Conservation (phyloP, 2,888 invertebrate species). For the Ophioninae sp. region DNA sequence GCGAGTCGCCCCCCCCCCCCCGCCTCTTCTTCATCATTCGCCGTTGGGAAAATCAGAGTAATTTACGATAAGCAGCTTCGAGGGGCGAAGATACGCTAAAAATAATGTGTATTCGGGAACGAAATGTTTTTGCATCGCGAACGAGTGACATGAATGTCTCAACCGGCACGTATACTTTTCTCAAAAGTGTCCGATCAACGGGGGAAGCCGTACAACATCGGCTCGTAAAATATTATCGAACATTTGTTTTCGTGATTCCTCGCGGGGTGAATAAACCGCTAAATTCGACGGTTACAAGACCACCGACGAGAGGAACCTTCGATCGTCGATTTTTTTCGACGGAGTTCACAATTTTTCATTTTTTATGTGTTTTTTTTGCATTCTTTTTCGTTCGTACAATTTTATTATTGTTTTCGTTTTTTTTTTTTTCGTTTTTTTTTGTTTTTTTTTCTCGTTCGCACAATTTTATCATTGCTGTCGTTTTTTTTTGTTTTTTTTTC, state of each 20-base stretch:
- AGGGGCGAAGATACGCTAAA: conserved; percentile 13
- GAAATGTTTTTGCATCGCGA: conserved; percentile 31
- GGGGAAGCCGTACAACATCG: too few relatives aligned
- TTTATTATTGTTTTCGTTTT: too few relatives aligned
- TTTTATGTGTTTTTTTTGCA: neutral
- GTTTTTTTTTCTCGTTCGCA: too few relatives aligned
- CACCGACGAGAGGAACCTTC: neutral
- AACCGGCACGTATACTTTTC: neutral
- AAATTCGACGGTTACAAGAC: neutral
- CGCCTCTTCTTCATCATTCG: too few relatives aligned
- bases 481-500: too few relatives aligned
- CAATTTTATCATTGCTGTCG: too few relatives aligned
- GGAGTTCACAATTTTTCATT: neutral
- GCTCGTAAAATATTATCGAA: neutral
- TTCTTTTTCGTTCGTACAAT: neutral
- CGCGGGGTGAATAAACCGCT: neutral
- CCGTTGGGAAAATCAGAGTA: conserved; percentile 38
- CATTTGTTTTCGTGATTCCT: neutral
- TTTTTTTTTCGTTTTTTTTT: too few relatives aligned
- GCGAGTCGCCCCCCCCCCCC: too few relatives aligned
- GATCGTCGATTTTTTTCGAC: neutral
- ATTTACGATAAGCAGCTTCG: conserved; percentile 18
- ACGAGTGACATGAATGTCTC: conserved; percentile 2
- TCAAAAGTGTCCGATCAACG: too few relatives aligned
- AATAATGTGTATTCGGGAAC: neutral